Evolutionary conservation across 2,113 vertebrate species (phyloP).

Genomic region (Stegastes partitus): DNA sequence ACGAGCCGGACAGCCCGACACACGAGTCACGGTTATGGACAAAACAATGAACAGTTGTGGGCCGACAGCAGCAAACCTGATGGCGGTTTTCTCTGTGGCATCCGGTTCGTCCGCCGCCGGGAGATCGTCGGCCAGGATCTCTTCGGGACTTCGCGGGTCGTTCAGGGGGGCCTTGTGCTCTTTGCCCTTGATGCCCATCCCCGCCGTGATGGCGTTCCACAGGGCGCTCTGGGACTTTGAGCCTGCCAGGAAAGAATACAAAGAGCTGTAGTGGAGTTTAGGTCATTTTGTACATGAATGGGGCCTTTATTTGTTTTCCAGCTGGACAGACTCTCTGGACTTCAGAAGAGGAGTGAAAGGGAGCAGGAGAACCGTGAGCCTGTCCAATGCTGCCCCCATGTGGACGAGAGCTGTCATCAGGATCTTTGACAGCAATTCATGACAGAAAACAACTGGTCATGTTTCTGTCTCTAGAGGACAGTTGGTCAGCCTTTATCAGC

Average conservation of each 20-base stretch:
- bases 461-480: background rate
- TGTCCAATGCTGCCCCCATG: constrained; percentile 76
- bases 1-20: constrained; percentile 30
- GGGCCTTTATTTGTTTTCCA: constrained; percentile 1
- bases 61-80: constrained; percentile 89
- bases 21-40: constrained; percentile 1
- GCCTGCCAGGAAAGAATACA: constrained; percentile 79
- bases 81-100: constrained; percentile 92
- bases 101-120: constrained; percentile 89
- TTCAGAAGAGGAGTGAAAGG: too few relatives aligned
- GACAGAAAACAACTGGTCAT: background rate
- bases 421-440: background rate
- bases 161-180: constrained; percentile 82
- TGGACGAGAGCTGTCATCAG: constrained; percentile 58
- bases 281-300: background rate
- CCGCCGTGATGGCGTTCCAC: constrained; percentile 91
- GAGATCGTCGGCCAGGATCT: constrained; percentile 94
- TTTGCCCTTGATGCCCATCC: constrained; percentile 88
- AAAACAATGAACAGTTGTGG: background rate
- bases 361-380: background rate
- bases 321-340: background rate
- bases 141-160: constrained; percentile 90
- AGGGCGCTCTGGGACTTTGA: constrained; percentile 95
- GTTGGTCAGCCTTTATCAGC: background rate
- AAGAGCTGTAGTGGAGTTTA: background rate